These are phyloP conservation scores for Rhadinocentrus ornatus DNA, from an alignment of 2,797 vertebrate genomes.

Conservation along the genomic window DNA sequence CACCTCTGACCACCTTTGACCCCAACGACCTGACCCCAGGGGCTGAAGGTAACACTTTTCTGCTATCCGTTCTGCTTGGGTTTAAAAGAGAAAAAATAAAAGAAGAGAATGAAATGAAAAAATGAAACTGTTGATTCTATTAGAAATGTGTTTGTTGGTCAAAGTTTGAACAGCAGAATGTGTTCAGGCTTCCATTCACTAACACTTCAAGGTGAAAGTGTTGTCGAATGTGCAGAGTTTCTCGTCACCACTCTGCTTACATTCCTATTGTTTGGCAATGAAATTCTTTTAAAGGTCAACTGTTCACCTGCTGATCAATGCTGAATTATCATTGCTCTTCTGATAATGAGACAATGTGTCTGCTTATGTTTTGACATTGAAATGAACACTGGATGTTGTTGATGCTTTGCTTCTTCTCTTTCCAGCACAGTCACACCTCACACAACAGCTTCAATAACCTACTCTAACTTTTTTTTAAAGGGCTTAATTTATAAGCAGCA, in stretches of 20 bases:
- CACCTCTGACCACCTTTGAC: constrained; percentile 77
- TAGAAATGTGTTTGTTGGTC: constrained; percentile 74
- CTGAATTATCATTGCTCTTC: constrained; percentile 11
- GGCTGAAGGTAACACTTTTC: constrained; percentile 84
- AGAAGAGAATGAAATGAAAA: constrained; percentile 15
- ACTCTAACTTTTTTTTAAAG: no score
- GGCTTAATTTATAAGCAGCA: no score
- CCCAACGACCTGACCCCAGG: constrained; percentile 68
- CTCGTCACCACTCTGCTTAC: constrained; percentile 82
- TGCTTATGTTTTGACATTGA: constrained; percentile 42
- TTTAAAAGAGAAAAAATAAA: constrained; percentile 39
- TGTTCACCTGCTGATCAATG: constrained; percentile 15
- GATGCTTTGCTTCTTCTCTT: constrained; percentile 35
- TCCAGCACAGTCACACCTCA: constrained; percentile 5
- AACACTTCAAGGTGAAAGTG: constrained; percentile 74
- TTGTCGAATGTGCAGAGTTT: constrained; percentile 85
- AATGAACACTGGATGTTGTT: constrained; percentile 41
- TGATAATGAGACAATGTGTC: constrained; percentile 35
- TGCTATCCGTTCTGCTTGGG: constrained; percentile 76
- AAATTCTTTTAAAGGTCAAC: constrained; percentile 39
- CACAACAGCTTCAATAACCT: constrained; percentile 21
- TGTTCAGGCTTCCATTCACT: constrained; percentile 72
- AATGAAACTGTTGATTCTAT: constrained; percentile 52
- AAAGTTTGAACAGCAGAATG: constrained; percentile 57
- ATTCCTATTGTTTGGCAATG: constrained; percentile 88